Evolutionary conservation across 2,113 vertebrate species (phyloP).

Genomic region (Megaptera novaeangliae): DNA sequence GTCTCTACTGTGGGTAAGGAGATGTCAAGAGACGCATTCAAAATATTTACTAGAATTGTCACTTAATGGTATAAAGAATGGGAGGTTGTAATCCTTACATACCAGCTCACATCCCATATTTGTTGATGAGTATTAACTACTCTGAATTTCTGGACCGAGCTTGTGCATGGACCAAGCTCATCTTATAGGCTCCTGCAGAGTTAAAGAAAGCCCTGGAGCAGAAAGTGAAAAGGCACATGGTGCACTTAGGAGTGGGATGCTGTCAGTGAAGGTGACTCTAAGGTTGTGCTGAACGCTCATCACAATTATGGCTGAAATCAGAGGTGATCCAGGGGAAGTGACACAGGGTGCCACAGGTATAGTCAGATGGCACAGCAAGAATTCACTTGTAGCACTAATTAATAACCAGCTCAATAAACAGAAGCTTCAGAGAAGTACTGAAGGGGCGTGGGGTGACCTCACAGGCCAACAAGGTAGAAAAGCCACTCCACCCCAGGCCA

Average conservation of each 20-base stretch:
- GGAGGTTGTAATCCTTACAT: background rate
- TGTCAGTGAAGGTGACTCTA: background rate
- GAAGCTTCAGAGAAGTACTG: background rate
- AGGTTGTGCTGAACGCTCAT: background rate
- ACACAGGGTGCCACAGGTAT: background rate
- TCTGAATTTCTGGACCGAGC: background rate
- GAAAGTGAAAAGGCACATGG: background rate
- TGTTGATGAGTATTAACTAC: background rate
- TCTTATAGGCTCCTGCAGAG: background rate
- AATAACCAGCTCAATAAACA: background rate
- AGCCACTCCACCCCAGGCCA: background rate
- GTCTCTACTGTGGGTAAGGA: background rate
- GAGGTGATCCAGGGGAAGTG: background rate
- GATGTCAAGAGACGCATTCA: background rate
- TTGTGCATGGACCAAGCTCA: too few species aligned
- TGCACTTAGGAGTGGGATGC: background rate
- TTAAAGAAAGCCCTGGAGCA: background rate
- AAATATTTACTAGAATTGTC: background rate
- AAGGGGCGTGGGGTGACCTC: background rate
- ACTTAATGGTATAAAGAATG: background rate
- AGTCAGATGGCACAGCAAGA: background rate
- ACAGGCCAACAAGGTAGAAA: accelerated
- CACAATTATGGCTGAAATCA: background rate
- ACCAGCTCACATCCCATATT: background rate
- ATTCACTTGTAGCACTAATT: background rate